phyloP scores from a whole-genome alignment of 1,140 invertebrate species.

The Zaprionus gabonicus region DNA sequence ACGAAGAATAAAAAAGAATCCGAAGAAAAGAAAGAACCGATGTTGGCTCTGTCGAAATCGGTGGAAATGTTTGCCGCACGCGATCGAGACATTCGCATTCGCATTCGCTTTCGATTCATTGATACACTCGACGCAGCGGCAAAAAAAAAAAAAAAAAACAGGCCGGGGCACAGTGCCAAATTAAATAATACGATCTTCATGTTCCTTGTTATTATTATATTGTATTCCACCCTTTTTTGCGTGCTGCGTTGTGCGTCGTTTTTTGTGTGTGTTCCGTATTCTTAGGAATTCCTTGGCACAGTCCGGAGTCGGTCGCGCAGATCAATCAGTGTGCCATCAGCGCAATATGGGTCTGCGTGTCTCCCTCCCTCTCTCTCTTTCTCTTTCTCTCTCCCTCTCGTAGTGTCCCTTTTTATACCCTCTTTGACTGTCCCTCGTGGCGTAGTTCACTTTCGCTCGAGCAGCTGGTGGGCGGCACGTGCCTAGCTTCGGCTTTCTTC shows the following conservation, averaged over 20 bases:
- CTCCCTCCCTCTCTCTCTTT: background rate
- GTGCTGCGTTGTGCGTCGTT: slow-evolving; percentile 57
- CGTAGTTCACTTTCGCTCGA: slow-evolving; percentile 64
- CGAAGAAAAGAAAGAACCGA: slow-evolving; percentile 22
- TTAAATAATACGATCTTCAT: slow-evolving; percentile 73
- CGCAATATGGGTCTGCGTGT: slow-evolving; percentile 34
- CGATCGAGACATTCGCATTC: slow-evolving; percentile 76
- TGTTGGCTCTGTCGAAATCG: slow-evolving; percentile 52
- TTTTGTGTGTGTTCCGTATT: slow-evolving; percentile 63
- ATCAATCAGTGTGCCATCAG: slow-evolving; percentile 72
- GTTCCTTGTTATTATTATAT: slow-evolving; percentile 80
- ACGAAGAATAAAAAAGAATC: slow-evolving; percentile 32
- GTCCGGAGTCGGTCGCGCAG: slow-evolving; percentile 61
- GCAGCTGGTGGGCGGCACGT: slow-evolving; percentile 60
- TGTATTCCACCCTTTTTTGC: slow-evolving; percentile 80
- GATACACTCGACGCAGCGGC: slow-evolving; percentile 53
- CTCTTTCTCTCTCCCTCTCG: background rate
- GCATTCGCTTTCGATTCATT: slow-evolving; percentile 76
- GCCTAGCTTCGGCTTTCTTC: slow-evolving; percentile 64
- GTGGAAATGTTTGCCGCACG: slow-evolving; percentile 76
- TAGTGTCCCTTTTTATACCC: background rate
- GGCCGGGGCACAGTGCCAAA: slow-evolving; percentile 66
- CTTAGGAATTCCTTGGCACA: slow-evolving; percentile 71
- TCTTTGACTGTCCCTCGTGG: slow-evolving; percentile 22
- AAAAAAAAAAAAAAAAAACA: slow-evolving; percentile 15